Evolutionary conservation across 2,888 invertebrate genomes (phyloP), one percentile per base, ranked within the genome.

Genomic region (Galeopsomyia nigrocyanea): DNA sequence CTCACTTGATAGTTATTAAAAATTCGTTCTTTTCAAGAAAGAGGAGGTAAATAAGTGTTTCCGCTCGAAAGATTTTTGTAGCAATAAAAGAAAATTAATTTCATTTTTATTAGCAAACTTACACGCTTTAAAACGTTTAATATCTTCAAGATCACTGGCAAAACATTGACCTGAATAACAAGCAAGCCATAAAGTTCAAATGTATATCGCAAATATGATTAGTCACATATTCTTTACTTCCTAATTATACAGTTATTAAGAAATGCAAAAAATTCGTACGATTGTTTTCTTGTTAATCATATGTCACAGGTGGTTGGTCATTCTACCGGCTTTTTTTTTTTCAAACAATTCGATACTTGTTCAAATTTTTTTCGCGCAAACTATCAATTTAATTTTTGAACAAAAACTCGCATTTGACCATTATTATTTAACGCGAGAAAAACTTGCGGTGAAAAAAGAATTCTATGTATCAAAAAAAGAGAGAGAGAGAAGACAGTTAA

Each of bases 111-210:
- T 63, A 47, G 46, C 56, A 47, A 53, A 46, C 60, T 16, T n/a
- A 57, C 65, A 64, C 47, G 51, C 26, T 56, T 57, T 19, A 66
- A 31, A 57, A 21, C 14, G 47, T 57, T 55, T 46, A 56, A 19
- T 22, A 50, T 16, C n/a, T 53, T 9, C 19, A 50, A 67, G 63
- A 63, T 66, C 49, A 64, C 58, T 68, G 49, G 19, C 22, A 64
- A 16, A 65, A 66, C 68, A 72, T 69, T 75, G 75, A 64, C 63
- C 69, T 69, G 26, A 62, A 72, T 75, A 63, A n/a, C 47, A 57
- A 13, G 6, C 17, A 50, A 71, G 58, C 63, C 56, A 53, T 31
- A 55, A 39, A 39, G 7, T 39, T 39, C 10, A 13, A 39, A 7
- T 39, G 39, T 39, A 39, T 39, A 39, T 39, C 7, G 39, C 39